Percentiles rank a stretch among this genome's conserved stretches.
Evolutionary conservation across 2,797 vertebrate genomes (phyloP).

Genomic region (Ciconia nigra): DNA sequence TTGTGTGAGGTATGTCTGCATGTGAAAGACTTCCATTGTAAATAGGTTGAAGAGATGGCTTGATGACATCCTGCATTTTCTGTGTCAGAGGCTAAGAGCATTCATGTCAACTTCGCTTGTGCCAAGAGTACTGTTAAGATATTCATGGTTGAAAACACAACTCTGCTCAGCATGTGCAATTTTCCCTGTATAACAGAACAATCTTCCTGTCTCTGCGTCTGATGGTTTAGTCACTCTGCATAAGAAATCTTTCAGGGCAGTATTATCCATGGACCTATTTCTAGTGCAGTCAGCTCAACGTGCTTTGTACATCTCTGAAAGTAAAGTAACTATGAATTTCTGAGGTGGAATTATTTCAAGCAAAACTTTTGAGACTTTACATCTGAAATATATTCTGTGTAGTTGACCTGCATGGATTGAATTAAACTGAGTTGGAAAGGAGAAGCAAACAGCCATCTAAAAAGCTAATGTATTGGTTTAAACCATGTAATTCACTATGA

Average conservation of each 20-base stretch:
- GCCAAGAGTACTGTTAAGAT: background rate
- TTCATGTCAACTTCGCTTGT: background rate
- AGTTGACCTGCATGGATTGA: background rate
- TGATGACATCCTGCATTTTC: conserved; percentile 1
- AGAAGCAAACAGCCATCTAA: background rate
- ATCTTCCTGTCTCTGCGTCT: background rate
- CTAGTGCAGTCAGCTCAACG: background rate
- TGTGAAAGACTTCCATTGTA: background rate
- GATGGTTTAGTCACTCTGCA: background rate
- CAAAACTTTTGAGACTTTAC: background rate
- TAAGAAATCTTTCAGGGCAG: background rate
- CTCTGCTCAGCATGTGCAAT: background rate
- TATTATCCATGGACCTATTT: background rate
- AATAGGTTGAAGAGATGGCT: background rate
- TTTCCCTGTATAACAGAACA: background rate
- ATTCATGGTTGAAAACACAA: background rate
- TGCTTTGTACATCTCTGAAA: background rate
- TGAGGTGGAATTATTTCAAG: background rate
- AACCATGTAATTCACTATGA: background rate
- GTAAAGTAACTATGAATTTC: background rate
- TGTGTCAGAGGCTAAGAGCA: conserved; percentile 6
- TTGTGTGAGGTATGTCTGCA: background rate
- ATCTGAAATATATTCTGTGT: background rate
- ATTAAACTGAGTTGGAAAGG: background rate
- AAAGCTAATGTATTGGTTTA: background rate